phyloP scores from a whole-genome alignment of 2,888 invertebrate species.

The Habrosyne pyritoides region DNA sequence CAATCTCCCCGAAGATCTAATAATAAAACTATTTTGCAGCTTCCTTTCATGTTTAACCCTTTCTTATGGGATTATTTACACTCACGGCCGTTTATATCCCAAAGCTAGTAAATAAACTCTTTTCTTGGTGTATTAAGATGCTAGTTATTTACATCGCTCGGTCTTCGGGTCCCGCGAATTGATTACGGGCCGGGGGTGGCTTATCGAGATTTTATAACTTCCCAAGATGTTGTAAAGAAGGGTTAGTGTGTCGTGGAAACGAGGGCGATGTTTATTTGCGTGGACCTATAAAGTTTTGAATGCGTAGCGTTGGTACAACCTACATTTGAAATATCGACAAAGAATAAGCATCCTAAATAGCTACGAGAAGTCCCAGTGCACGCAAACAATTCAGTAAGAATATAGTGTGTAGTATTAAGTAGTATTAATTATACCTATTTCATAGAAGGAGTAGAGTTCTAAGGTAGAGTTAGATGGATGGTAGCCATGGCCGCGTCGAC shows the following conservation, averaged over 20 bases:
- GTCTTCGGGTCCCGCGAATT: slow-evolving; percentile 4
- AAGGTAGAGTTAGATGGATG: too few species aligned
- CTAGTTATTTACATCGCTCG: slow-evolving; percentile 17
- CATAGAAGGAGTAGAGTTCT: too few species aligned
- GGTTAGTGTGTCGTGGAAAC: slow-evolving; percentile 3
- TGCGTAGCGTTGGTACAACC: too few species aligned
- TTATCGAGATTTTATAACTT: slow-evolving; percentile 9
- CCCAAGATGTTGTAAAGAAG: neutral
- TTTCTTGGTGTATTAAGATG: slow-evolving; percentile 13
- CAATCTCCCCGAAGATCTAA: slow-evolving; percentile 4
- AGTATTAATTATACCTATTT: too few species aligned
- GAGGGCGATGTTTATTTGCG: neutral
- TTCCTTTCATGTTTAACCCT: slow-evolving; percentile 15
- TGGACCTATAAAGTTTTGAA: slow-evolving; percentile 2
- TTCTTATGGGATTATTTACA: slow-evolving; percentile 14
- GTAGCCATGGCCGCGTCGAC: too few species aligned
- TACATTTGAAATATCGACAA: neutral
- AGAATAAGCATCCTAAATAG: neutral
- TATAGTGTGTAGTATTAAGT: too few species aligned
- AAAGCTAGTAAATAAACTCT: slow-evolving; percentile 14
- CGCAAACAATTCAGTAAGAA: too few species aligned
- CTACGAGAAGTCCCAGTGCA: neutral
- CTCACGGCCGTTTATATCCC: slow-evolving; percentile 8
- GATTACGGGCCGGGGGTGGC: slow-evolving; percentile 5
- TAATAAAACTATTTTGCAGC: slow-evolving; percentile 13